Conservation (phyloP, 2,113 vertebrate species). For the Plotosus lineatus region DNA sequence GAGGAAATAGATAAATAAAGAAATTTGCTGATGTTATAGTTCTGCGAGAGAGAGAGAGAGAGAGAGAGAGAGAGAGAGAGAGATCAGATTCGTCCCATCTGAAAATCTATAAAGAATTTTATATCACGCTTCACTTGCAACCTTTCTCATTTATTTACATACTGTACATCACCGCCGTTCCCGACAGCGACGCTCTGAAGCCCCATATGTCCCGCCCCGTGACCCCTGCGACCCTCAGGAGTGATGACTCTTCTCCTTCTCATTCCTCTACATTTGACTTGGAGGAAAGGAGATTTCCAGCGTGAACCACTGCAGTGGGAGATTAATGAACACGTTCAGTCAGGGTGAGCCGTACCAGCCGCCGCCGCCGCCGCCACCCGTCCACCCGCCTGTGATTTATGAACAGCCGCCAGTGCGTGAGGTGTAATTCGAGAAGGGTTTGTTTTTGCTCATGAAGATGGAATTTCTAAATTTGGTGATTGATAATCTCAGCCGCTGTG, state of each 20-base stretch:
- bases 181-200: neutral
- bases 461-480: slow-evolving; percentile 50
- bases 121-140: neutral
- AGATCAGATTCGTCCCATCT: neutral
- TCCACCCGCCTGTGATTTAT: slow-evolving; percentile 49
- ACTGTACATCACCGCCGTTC: neutral
- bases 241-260: slow-evolving; percentile 20
- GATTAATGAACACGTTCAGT: slow-evolving; percentile 55
- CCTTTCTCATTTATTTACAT: neutral
- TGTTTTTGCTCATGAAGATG: slow-evolving; percentile 56
- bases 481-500: slow-evolving; percentile 44
- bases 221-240: neutral
- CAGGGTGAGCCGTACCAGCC: slow-evolving; percentile 23
- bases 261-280: slow-evolving; percentile 40
- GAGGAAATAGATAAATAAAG: neutral
- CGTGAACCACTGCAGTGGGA: slow-evolving; percentile 5
- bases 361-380: slow-evolving; percentile 14
- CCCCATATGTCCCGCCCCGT: neutral
- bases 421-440: slow-evolving; percentile 50
- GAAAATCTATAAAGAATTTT: neutral
- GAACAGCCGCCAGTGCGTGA: slow-evolving; percentile 46
- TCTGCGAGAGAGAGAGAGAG: neutral
- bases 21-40: neutral
- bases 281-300: slow-evolving; percentile 43
- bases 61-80: no score